Conservation (phyloP, 1,140 invertebrate species). For the Scaptomyza montana region DNA sequence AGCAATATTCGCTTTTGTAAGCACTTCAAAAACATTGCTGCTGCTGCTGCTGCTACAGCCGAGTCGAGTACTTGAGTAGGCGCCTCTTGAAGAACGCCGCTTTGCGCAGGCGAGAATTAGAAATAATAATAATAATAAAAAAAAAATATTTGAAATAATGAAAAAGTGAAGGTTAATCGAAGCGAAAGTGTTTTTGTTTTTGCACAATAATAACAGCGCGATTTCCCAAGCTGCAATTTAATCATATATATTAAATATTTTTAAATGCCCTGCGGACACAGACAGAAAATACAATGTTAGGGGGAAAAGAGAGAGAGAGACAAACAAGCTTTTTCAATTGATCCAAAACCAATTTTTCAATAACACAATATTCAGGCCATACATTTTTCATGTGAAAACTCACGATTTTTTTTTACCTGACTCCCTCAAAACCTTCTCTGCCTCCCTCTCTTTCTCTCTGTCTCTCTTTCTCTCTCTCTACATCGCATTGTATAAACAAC, state of each 20-base stretch:
- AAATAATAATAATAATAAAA: constrained; percentile 26
- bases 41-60: constrained; percentile 16
- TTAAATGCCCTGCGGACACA: constrained; percentile 48
- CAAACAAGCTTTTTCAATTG: constrained; percentile 56
- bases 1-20: constrained; percentile 20
- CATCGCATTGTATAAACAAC: constrained; percentile 40
- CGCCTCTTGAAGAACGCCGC: constrained; percentile 43
- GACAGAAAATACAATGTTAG: background rate
- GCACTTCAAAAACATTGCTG: constrained; percentile 39
- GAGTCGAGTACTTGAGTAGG: constrained; percentile 51
- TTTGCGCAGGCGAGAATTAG: constrained; percentile 50
- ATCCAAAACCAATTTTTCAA: constrained; percentile 67
- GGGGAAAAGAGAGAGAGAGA: constrained; percentile 7
- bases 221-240: constrained; percentile 60
- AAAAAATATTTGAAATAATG: background rate
- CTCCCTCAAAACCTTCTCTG: background rate
- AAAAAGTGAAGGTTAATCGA: constrained; percentile 71
- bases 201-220: background rate
- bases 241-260: constrained; percentile 46
- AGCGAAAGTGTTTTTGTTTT: constrained; percentile 63
- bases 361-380: constrained; percentile 38
- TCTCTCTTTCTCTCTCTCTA: background rate
- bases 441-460: background rate
- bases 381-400: constrained; percentile 73
- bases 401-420: background rate